A percentile compares a stretch with the other conserved stretches of the same genome.
phyloP scores from a whole-genome alignment of 2,797 vertebrate genomes.

The Ara ararauna region DNA sequence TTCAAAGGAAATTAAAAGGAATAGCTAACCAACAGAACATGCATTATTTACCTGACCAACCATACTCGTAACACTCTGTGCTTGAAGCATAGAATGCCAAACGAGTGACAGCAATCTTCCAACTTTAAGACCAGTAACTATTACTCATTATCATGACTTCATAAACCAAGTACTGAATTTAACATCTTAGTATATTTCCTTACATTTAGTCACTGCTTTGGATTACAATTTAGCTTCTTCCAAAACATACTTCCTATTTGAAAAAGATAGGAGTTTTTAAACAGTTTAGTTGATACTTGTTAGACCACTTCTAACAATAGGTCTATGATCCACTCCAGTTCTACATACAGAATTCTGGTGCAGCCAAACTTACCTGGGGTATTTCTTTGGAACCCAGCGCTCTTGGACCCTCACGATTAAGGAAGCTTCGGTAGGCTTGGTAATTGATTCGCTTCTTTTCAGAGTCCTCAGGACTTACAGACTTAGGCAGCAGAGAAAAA shows the following conservation, averaged over 20 bases:
- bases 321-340: neutral
- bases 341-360: neutral
- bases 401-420: slow-evolving; percentile 96
- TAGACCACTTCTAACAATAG: neutral
- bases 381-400: slow-evolving; percentile 96
- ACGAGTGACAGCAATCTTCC: neutral
- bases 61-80: neutral
- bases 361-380: slow-evolving; percentile 80
- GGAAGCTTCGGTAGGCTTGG: slow-evolving; percentile 89
- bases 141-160: neutral
- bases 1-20: neutral
- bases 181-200: neutral
- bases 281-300: neutral
- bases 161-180: neutral
- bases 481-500: slow-evolving; percentile 46
- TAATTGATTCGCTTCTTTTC: slow-evolving; percentile 91
- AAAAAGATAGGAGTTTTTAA: neutral
- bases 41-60: neutral
- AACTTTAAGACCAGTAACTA: neutral
- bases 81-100: neutral
- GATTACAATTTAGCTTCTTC: neutral
- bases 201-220: neutral
- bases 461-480: slow-evolving; percentile 88
- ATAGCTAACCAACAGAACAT: neutral
- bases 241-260: neutral